Evolutionary conservation across 1,140 invertebrate genomes (phyloP).

Genomic region (Drosophila malerkotliana): DNA sequence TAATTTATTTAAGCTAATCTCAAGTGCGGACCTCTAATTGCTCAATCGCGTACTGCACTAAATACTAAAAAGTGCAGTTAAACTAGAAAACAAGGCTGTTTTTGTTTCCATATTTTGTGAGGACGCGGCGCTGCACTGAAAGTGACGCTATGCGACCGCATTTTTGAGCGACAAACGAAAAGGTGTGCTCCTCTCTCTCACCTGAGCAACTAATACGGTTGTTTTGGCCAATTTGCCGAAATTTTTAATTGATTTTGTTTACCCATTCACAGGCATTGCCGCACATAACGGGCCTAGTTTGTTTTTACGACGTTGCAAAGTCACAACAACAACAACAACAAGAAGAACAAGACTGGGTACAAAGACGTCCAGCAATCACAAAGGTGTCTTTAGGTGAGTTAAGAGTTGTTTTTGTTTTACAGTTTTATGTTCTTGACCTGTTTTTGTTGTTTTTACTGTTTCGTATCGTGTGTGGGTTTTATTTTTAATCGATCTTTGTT

Average conservation of each 20-base stretch:
- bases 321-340: conserved; percentile 15
- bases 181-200: conserved; percentile 16
- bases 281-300: conserved; percentile 18
- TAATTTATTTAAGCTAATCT: conserved; percentile 35
- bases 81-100: neutral
- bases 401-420: conserved; percentile 39
- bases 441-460: conserved; percentile 19
- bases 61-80: neutral
- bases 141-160: conserved; percentile 71
- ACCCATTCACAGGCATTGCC: conserved; percentile 30
- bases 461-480: conserved; percentile 12
- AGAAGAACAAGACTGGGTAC: neutral
- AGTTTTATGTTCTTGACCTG: conserved; percentile 41
- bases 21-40: conserved; percentile 27
- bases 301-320: conserved; percentile 29
- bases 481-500: conserved; percentile 41
- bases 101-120: conserved; percentile 20
- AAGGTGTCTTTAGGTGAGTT: conserved; percentile 40
- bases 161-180: conserved; percentile 40
- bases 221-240: conserved; percentile 26
- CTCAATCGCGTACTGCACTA: conserved; percentile 9
- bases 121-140: conserved; percentile 60
- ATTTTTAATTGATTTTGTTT: conserved; percentile 27
- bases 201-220: conserved; percentile 23
- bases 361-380: conserved; percentile 16